Conservation (phyloP, 2,113 vertebrate genomes). For the Ophthalmotilapia sp. region DNA sequence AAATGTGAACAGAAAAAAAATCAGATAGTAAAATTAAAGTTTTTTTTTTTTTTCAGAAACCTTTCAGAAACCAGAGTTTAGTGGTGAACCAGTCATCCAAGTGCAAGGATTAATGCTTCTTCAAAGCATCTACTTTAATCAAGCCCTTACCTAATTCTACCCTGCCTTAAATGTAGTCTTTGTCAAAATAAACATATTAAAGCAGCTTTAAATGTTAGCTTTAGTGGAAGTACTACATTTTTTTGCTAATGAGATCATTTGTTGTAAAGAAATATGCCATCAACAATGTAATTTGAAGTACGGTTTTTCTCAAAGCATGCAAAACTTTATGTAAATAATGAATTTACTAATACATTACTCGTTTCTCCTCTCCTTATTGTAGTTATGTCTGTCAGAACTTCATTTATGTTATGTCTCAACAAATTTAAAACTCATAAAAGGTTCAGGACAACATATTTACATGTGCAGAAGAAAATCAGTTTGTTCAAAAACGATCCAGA, state of each 20-base stretch:
- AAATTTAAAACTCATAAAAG: neutral
- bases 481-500: neutral
- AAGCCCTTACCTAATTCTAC: neutral
- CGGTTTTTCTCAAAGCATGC: accelerated
- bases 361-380: neutral
- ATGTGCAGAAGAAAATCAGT: neutral
- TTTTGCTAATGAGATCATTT: neutral
- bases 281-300: neutral
- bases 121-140: neutral
- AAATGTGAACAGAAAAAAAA: neutral
- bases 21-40: neutral
- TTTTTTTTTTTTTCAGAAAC: accelerated
- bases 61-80: neutral
- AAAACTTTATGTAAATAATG: neutral
- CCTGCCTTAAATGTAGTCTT: neutral
- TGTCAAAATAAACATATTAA: neutral
- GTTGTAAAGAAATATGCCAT: neutral
- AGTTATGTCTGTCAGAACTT: neutral
- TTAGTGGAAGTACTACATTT: neutral
- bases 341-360: neutral
- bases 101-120: neutral
- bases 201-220: neutral
- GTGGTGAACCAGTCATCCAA: neutral
- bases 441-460: neutral
- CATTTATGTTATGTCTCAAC: neutral